Conservation (phyloP, 2,888 invertebrate genomes). For the Emmelina monodactyla region DNA sequence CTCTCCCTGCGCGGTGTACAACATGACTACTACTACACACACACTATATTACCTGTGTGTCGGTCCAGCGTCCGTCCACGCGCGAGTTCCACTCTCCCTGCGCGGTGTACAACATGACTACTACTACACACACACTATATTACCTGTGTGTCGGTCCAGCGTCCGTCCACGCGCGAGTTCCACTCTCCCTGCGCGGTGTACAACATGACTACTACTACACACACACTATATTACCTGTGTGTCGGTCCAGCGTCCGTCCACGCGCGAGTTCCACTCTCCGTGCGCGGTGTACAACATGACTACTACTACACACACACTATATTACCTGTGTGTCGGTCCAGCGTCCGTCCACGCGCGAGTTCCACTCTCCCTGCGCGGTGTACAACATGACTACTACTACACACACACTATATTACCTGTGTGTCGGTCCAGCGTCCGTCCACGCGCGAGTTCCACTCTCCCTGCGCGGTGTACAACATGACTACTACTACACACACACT, state of each 20-base stretch:
- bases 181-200: slow-evolving; percentile 93
- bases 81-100: slow-evolving; percentile 97
- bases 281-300: slow-evolving; percentile 83
- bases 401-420: too few species aligned
- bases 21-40: too few species aligned
- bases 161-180: slow-evolving; percentile 95
- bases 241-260: slow-evolving; percentile 91
- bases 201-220: too few species aligned
- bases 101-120: too few species aligned
- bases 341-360: slow-evolving; percentile 92
- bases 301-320: too few species aligned
- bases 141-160: slow-evolving; percentile 78
- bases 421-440: slow-evolving; percentile 86
- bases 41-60: slow-evolving; percentile 71
- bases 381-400: too few species aligned
- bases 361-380: slow-evolving; percentile 95
- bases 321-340: slow-evolving; percentile 77
- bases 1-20: slow-evolving; percentile 89
- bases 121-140: too few species aligned
- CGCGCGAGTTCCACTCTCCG: slow-evolving; percentile 97
- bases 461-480: slow-evolving; percentile 84
- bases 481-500: too few species aligned
- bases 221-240: too few species aligned
- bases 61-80: slow-evolving; percentile 91
- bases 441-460: slow-evolving; percentile 98